These are phyloP conservation scores for Chroicocephalus ridibundus DNA, from an alignment of 2,113 vertebrate species.

Conservation along the genomic window DNA sequence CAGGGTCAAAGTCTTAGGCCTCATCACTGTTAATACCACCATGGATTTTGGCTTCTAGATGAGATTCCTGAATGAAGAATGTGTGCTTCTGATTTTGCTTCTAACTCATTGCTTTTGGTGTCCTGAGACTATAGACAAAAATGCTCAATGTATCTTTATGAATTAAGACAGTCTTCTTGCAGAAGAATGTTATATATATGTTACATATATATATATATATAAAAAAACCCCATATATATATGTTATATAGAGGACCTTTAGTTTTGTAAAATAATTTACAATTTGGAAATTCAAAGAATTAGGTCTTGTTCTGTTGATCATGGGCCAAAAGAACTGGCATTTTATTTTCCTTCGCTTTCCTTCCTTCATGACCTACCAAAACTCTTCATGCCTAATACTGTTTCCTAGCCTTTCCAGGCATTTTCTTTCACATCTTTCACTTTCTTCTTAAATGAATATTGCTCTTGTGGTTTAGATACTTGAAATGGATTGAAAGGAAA, in stretches of 20 bases:
- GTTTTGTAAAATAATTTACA: not conserved
- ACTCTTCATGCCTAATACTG: not conserved
- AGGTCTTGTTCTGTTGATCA: not conserved
- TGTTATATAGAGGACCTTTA: rapidly evolving
- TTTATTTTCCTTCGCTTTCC: not conserved
- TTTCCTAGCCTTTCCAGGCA: not conserved
- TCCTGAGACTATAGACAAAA: not conserved
- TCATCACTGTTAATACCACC: not conserved
- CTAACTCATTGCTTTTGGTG: not conserved
- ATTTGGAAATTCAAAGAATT: not conserved
- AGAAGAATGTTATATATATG: not conserved
- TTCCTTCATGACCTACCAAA: not conserved
- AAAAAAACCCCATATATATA: too few species aligned
- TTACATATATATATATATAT: too few species aligned
- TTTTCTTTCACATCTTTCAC: not conserved
- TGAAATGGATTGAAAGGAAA: not conserved
- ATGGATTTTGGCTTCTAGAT: not conserved
- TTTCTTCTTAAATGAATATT: not conserved
- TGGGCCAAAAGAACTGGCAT: not conserved
- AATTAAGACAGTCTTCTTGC: not conserved
- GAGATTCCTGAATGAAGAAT: not conserved
- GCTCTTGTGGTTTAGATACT: not conserved
- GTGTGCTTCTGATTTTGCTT: not conserved
- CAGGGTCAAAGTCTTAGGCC: not conserved
- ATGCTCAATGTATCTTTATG: not conserved